Base-by-base conservation (phyloP, 2,113 vertebrate genomes). In the Micromys minutus region DNA sequence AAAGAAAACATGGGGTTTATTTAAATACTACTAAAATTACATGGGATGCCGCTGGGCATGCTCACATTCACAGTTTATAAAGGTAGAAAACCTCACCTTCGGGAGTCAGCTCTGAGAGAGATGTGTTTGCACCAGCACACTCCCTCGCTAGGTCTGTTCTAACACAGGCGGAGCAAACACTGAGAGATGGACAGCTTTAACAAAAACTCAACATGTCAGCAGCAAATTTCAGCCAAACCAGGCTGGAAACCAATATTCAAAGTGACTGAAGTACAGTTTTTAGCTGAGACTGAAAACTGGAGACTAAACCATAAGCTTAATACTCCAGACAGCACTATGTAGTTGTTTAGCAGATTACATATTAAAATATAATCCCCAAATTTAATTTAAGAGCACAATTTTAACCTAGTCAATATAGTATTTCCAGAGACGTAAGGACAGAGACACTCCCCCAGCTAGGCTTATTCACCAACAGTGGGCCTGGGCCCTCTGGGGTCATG, bases 41-140 rank as follows among this genome's bases (percentile, higher is more conserved):
- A 93, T 1, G 3, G 59, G 50, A 95, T 39, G 79, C 89, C 94
- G 92, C 36, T 96, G 24, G 93, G 96, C 92, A 98, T 95, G 97
- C 77, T 94, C 96, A 98, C 97, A 98, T 98, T 98, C 98, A 98
- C 98, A 98, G 98, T 94, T 98, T 98, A 96, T 94, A 93, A 94
- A 67, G 75, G 96, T 97, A 97, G 97, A 81, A 96, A 95, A 97
- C 96, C 50, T 94, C 88, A 96, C 89, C 36, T 85, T 87, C 91
- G 94, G 76, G 91, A 94, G 91, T 97, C 67, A 92, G 80, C 93
- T 98, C 91, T 98, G 93, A 98, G 96, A 98, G 45, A 97, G 4
- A 94, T 91, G 61, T 81, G 97, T 96, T 97, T 97, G 89, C 90
- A 92, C 85, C 57, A 97, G 95, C 83, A 95, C 90, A 94, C 97